Conservation (phyloP, 2,113 vertebrate species). For the Notarius lentiginosus region DNA sequence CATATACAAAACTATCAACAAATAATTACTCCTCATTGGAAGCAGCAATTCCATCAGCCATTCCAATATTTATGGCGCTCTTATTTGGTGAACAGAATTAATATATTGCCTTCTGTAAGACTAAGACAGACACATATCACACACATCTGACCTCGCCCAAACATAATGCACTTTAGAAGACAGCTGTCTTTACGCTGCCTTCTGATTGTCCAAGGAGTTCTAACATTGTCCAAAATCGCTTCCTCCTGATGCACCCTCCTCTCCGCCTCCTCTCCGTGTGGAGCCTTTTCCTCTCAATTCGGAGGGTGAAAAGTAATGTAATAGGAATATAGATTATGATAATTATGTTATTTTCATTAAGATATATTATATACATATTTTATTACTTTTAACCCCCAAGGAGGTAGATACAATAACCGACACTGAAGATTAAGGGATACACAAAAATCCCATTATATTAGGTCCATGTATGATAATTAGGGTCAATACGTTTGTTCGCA, state of each 20-base stretch:
- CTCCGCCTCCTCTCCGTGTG: background rate
- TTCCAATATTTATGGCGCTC: too few species aligned
- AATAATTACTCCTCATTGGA: background rate
- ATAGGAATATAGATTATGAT: background rate
- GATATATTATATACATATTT: too few species aligned
- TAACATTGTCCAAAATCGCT: background rate
- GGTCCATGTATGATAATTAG: background rate
- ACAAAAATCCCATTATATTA: background rate
- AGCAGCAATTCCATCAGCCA: background rate
- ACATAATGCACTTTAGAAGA: background rate
- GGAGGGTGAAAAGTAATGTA: background rate
- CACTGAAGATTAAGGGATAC: background rate
- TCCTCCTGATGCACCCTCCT: background rate
- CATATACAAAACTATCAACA: background rate
- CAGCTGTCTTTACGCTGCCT: background rate
- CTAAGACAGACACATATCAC: too few species aligned
- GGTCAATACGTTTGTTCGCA: background rate
- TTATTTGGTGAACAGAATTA: background rate
- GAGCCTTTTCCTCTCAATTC: too few species aligned
- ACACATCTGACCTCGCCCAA: background rate
- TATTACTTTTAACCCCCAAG: slow-evolving; percentile 15
- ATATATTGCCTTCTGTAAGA: background rate
- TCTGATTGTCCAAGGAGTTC: background rate
- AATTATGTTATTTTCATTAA: background rate
- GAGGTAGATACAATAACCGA: background rate